Evolutionary conservation across 2,113 vertebrate species (phyloP).

Genomic region (Oostethus manadensis): DNA sequence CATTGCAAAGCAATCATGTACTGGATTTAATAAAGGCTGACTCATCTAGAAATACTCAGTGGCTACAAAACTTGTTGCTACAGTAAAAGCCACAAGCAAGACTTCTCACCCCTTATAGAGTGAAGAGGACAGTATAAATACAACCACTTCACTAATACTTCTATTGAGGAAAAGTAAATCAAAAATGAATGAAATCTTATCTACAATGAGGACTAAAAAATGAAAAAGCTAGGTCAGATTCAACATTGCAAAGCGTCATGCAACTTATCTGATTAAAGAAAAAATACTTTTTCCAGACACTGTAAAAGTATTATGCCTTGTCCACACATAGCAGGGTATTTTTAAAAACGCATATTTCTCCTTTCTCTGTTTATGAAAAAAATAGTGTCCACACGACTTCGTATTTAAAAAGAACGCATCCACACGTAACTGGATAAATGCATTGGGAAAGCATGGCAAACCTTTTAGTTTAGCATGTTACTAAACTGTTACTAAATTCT

Average conservation of each 20-base stretch:
- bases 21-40: not conserved
- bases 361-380: too few relatives aligned
- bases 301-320: too few relatives aligned
- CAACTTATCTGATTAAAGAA: slow-evolving; percentile 6
- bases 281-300: not conserved
- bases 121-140: slow-evolving; percentile 24
- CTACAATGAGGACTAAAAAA: too few relatives aligned
- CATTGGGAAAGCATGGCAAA: too few relatives aligned
- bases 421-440: too few relatives aligned
- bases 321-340: too few relatives aligned
- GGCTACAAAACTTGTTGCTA: slow-evolving; percentile 2
- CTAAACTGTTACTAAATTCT: too few relatives aligned
- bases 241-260: not conserved
- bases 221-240: slow-evolving; percentile 18
- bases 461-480: too few relatives aligned
- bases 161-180: slow-evolving; percentile 28
- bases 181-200: too few relatives aligned
- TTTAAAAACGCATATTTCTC: too few relatives aligned
- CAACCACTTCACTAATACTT: slow-evolving; percentile 9
- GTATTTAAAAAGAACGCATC: too few relatives aligned
- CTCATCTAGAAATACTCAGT: not conserved
- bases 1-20: not conserved
- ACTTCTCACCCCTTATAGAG: slow-evolving; percentile 1
- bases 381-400: too few relatives aligned
- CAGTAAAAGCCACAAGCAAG: slow-evolving; percentile 4